Conservation (phyloP, 2,888 invertebrate species). For the Copidosoma aretas region DNA sequence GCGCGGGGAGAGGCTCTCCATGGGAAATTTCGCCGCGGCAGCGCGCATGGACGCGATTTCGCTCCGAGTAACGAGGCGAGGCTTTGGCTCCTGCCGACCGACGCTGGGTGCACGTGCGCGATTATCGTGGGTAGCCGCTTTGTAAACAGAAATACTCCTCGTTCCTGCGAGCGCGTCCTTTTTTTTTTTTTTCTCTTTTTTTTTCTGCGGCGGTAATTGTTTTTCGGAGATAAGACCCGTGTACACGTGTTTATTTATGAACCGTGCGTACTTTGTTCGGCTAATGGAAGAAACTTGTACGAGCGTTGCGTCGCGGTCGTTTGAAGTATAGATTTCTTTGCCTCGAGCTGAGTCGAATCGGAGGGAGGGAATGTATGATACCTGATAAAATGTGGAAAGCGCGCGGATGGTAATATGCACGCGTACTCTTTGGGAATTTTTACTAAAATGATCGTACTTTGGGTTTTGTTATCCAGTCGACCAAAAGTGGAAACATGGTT, state of each 20-base stretch:
- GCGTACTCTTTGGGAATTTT: too few species aligned
- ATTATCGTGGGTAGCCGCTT: slow-evolving; percentile 14
- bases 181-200: background rate
- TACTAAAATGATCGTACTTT: too few species aligned
- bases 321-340: background rate
- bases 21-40: too few species aligned
- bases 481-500: too few species aligned
- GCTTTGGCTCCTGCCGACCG: background rate
- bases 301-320: background rate
- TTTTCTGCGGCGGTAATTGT: background rate
- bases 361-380: too few species aligned
- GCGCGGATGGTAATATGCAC: too few species aligned
- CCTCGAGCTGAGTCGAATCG: too few species aligned
- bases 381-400: too few species aligned
- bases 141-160: slow-evolving; percentile 15
- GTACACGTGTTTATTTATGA: slow-evolving; percentile 15
- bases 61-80: too few species aligned
- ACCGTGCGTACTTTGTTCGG: slow-evolving; percentile 3
- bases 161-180: background rate
- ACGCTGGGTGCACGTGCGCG: background rate
- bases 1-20: background rate
- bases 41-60: too few species aligned
- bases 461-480: too few species aligned
- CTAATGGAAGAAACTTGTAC: slow-evolving; percentile 21
- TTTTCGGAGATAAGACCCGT: slow-evolving; percentile 14